Conservation (phyloP, 1,140 invertebrate species). For the Tribolium madens region DNA sequence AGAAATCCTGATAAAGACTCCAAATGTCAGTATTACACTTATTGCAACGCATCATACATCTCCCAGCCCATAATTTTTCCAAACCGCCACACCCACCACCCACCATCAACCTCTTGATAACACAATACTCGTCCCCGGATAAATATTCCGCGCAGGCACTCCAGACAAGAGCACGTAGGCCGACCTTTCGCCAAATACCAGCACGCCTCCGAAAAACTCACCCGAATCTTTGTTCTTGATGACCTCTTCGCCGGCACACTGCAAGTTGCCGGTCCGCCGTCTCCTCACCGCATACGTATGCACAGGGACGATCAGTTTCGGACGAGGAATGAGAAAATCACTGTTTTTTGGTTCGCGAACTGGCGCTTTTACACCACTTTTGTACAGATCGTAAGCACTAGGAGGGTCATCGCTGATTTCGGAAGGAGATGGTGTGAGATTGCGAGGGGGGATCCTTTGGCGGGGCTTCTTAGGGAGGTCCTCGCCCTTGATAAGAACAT, state of each 20-base stretch:
- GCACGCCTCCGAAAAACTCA: conserved; percentile 2
- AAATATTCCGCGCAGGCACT: not conserved
- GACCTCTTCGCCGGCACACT: conserved; percentile 12
- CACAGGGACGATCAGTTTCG: conserved; percentile 86
- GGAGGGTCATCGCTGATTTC: conserved; percentile 39
- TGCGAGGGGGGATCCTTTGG: conserved; percentile 61
- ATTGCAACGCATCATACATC: no score
- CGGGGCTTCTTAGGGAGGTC: conserved; percentile 47
- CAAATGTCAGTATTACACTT: no score
- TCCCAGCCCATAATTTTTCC: no score
- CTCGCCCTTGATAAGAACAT: not conserved
- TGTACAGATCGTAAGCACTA: conserved; percentile 63
- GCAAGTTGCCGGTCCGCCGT: conserved; percentile 80
- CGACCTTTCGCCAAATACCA: not conserved
- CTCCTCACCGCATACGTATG: conserved; percentile 85
- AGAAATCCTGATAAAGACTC: no score
- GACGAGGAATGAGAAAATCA: conserved; percentile 84
- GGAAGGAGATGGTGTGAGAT: conserved; percentile 58
- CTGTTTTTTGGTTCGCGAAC: not conserved
- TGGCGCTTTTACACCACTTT: not conserved
- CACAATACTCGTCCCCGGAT: no score
- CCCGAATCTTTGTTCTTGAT: conserved; percentile 39
- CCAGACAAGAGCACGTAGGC: conserved; percentile 1
- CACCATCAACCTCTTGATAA: no score
- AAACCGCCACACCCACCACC: not conserved